Evolutionary conservation across 2,113 vertebrate species (phyloP).

Genomic region (Hemicordylus capensis): DNA sequence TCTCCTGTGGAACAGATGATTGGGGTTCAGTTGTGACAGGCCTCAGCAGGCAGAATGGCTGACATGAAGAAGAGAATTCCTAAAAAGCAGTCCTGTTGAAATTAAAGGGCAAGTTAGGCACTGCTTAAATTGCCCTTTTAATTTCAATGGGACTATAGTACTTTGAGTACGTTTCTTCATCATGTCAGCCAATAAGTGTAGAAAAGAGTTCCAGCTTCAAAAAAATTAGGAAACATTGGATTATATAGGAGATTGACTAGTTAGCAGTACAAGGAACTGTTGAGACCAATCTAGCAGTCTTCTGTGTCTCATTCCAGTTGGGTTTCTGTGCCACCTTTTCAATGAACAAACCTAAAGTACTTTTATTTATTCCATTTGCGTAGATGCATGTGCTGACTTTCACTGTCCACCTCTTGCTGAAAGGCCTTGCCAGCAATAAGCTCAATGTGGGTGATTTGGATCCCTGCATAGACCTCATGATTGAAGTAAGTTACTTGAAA

Average conservation of each 20-base stretch:
- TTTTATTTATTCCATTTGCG: conserved; percentile 18
- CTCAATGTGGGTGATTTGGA: conserved; percentile 90
- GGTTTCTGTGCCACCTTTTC: neutral
- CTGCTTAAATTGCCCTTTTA: too few relatives aligned
- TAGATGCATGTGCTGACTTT: conserved; percentile 96
- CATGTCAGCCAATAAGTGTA: too few relatives aligned
- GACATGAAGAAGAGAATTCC: too few relatives aligned
- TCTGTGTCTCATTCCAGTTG: neutral
- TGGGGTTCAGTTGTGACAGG: neutral
- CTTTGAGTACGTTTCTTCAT: too few relatives aligned
- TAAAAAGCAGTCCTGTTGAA: too few relatives aligned
- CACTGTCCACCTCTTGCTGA: conserved; percentile 89
- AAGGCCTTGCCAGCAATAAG: conserved; percentile 73
- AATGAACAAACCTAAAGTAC: neutral
- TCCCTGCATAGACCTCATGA: conserved; percentile 87
- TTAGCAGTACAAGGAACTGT: neutral
- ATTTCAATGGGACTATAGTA: too few relatives aligned
- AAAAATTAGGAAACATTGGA: too few relatives aligned
- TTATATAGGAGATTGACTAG: neutral
- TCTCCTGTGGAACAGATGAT: neutral
- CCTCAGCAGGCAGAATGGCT: neutral
- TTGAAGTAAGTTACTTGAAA: conserved; percentile 75
- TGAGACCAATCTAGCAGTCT: conserved; percentile 5
- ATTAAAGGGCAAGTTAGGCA: too few relatives aligned
- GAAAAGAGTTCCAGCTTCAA: neutral